Base-by-base conservation (phyloP, 2,888 invertebrate genomes). In the Acronicta aceris region DNA sequence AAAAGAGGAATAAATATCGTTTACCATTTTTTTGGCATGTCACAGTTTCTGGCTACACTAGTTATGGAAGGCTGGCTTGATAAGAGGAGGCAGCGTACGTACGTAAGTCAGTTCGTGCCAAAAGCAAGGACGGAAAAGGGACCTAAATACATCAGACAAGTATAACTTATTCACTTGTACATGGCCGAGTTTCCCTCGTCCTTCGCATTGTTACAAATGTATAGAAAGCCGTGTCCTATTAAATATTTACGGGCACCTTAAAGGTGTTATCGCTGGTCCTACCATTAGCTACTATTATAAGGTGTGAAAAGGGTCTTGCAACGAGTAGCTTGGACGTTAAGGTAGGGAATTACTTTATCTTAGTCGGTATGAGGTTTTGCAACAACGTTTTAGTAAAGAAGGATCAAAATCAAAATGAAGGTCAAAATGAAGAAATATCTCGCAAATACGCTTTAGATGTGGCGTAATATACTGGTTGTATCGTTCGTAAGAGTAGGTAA, bases 161-260 rank as follows among this genome's bases (percentile, higher is more conserved):
- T 59, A 65, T 74, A 62, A 78, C 47, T 78, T 76, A 78, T 78
- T 76, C 70, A 76, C 61, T 59, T 45, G 59, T 48, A 76, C 33
- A 60, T 50, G 50, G 56, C 52, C 57, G 42, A 53, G 36, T 59
- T 64, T 64, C 49, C 58, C 47, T 27, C 40, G 25, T 41, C 64
- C 65, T 68, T 53, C 51, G 47, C 30, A 58, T 57, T 69, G 65
- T 76, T 61, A 67, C 50, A 64, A 66, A 78, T 74, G 62, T 69
- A 79, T 65, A 74, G 64, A 67, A 62, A 65, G 61, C 55, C 77
- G 48, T 65, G 65, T 67, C 52, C 27, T 63, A 53, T 79, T 60
- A 78, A 77, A 79, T 79, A 78, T 78, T 79, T 63, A 78, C 63
- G 42, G 61, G 64, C 0, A 45, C 62, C 66, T 66, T 59, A 53